A percentile compares a stretch with the other conserved stretches of the same genome.
Conservation (phyloP, 2,797 vertebrate genomes). For the Lateolabrax maculatus region DNA sequence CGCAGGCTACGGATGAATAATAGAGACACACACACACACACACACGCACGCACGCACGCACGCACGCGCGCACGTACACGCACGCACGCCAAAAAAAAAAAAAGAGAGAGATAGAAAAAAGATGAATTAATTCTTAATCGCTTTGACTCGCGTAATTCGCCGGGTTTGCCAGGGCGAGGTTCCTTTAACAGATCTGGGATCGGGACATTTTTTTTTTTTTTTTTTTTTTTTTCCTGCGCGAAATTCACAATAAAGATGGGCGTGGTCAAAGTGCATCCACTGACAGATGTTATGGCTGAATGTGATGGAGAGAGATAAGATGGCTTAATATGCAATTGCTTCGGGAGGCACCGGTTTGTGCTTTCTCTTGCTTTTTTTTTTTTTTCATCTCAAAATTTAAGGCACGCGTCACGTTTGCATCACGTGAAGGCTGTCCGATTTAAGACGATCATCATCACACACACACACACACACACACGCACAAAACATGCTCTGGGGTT, state of each 20-base stretch:
- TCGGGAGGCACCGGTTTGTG: constrained; percentile 68
- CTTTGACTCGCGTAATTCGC: constrained; percentile 46
- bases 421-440: constrained; percentile 44
- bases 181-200: constrained; percentile 53
- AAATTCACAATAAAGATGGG: constrained; percentile 85
- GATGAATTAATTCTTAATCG: constrained; percentile 55
- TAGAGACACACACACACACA: neutral
- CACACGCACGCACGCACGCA: no score
- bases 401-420: constrained; percentile 30
- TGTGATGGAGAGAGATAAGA: constrained; percentile 83
- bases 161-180: constrained; percentile 22
- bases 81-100: constrained; percentile 26
- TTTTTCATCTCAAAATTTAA: constrained; percentile 12
- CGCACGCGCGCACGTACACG: no score
- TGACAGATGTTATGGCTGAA: constrained; percentile 84
- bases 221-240: constrained; percentile 66
- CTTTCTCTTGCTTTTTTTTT: constrained; percentile 7
- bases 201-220: constrained; percentile 66
- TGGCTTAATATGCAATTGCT: constrained; percentile 81
- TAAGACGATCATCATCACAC: constrained; percentile 55
- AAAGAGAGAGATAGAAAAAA: constrained; percentile 29
- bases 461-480: no score
- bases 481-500: constrained; percentile 49
- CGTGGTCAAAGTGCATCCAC: constrained; percentile 83
- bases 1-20: constrained; percentile 49